Conservation (phyloP, 2,888 invertebrate species). For the Drosophila imparisetae region DNA sequence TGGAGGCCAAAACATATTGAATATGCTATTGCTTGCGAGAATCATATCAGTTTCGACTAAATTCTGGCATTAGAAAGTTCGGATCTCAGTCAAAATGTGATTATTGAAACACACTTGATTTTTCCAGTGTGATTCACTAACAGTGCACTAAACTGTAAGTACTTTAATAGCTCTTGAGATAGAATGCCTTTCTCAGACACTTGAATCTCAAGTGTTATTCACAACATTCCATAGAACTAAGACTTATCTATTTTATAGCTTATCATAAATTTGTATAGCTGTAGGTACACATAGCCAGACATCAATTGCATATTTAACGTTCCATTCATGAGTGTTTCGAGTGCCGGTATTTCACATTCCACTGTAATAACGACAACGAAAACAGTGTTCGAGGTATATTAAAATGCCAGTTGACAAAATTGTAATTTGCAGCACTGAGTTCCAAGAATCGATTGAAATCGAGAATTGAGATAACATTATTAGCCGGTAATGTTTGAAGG, state of each 20-base stretch:
- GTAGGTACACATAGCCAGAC: background rate
- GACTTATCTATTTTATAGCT: constrained; percentile 10
- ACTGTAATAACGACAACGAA: constrained; percentile 27
- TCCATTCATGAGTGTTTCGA: constrained; percentile 27
- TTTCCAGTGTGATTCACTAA: background rate
- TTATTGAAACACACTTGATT: background rate
- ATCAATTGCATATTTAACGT: constrained; percentile 16
- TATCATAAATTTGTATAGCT: constrained; percentile 13
- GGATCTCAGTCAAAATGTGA: background rate
- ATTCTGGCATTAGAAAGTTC: background rate
- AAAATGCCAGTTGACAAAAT: constrained; percentile 67
- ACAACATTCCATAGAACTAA: background rate
- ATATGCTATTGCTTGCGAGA: background rate
- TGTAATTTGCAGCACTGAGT: constrained; percentile 64
- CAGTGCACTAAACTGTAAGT: background rate
- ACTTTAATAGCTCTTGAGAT: background rate
- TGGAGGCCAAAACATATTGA: background rate
- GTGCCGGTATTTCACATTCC: constrained; percentile 39
- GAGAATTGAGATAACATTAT: constrained; percentile 56
- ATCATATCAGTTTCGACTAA: background rate
- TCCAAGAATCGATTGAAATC: constrained; percentile 57
- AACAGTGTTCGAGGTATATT: constrained; percentile 44
- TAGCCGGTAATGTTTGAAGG: constrained; percentile 36
- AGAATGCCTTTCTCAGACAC: background rate
- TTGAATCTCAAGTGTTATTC: constrained; percentile 1